These are phyloP conservation scores for Homalodisca vitripennis DNA, from an alignment of 1,140 invertebrate species.

Conservation along the genomic window DNA sequence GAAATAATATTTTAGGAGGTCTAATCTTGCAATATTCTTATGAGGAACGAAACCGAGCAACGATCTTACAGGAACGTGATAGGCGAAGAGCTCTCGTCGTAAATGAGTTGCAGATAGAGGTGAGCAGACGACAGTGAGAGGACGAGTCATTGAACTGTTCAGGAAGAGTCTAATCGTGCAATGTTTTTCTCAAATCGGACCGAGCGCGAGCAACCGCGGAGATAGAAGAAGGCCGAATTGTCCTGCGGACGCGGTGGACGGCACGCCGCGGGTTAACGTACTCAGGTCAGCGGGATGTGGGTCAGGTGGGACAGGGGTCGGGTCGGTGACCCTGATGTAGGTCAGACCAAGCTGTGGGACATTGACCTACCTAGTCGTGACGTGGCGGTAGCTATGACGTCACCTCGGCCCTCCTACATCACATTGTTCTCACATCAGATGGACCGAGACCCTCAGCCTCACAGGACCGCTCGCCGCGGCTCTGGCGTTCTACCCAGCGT, in stretches of 20 bases:
- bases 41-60: no score
- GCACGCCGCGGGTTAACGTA: not conserved
- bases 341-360: not conserved
- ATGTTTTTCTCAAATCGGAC: not conserved
- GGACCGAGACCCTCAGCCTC: no score
- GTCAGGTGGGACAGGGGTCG: not conserved
- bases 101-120: not conserved
- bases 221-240: not conserved
- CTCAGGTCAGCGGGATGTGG: not conserved
- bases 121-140: not conserved
- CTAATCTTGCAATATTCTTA: no score
- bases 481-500: no score
- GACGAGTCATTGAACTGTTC: not conserved
- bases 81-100: no score
- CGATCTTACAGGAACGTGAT: no score
- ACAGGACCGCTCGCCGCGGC: no score
- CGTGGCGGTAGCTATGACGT: not conserved
- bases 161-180: not conserved
- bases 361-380: not conserved
- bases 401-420: no score
- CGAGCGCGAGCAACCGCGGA: no score
- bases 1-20: no score
- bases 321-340: not conserved
- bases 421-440: no score
- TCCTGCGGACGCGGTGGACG: not conserved